phyloP scores from a whole-genome alignment of 2,888 invertebrate species.

The Brachylomia viminalis region DNA sequence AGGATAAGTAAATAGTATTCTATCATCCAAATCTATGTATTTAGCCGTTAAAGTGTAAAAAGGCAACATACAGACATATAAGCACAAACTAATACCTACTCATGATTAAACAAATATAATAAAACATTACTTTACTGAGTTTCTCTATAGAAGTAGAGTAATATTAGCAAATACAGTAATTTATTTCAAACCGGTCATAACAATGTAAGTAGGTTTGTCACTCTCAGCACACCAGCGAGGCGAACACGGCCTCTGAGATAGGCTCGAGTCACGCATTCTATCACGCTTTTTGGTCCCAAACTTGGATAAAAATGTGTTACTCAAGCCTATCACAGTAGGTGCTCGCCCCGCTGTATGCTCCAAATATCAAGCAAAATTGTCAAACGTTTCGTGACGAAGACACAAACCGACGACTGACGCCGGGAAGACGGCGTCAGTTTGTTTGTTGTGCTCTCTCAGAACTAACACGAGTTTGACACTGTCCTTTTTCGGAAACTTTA shows the following conservation, averaged over 20 bases:
- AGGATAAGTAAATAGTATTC: too few relatives aligned
- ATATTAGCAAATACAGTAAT: background rate
- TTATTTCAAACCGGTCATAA: background rate
- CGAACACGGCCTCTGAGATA: too few relatives aligned
- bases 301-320: too few relatives aligned
- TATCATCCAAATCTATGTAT: too few relatives aligned
- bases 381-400: background rate
- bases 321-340: too few relatives aligned
- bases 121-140: background rate
- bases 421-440: background rate
- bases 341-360: background rate
- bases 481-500: background rate
- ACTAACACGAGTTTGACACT: constrained; percentile 15
- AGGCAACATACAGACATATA: too few relatives aligned
- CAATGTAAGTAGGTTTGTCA: background rate
- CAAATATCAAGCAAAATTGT: background rate
- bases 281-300: too few relatives aligned
- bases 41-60: too few relatives aligned
- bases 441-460: background rate
- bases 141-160: background rate
- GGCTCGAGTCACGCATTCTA: too few relatives aligned
- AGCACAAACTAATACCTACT: too few relatives aligned
- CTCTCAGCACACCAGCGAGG: background rate
- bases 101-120: background rate
- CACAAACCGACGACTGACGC: constrained; percentile 1